phyloP scores from a whole-genome alignment of 2,888 invertebrate genomes.

The Crepidodera aurea region DNA sequence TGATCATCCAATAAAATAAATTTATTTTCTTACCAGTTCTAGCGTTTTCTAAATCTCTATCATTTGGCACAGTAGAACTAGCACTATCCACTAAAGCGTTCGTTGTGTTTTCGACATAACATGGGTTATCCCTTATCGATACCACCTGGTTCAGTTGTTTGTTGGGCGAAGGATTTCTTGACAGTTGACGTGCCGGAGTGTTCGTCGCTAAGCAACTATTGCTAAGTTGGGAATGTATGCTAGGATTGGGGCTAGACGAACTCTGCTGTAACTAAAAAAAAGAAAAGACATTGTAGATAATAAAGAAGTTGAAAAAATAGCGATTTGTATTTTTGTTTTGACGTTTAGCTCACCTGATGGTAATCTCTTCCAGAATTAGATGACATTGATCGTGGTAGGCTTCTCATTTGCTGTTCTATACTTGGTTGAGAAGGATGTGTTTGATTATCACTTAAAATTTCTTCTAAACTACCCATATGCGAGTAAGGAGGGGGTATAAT shows the following conservation, averaged over 20 bases:
- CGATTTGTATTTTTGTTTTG: too few relatives aligned
- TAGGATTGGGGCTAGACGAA: conserved; percentile 48
- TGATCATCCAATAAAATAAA: too few relatives aligned
- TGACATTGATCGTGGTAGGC: conserved; percentile 52
- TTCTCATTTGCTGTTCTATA: conserved; percentile 40
- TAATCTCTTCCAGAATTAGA: conserved; percentile 45
- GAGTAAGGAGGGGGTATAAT: conserved; percentile 87
- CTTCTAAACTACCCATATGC: conserved; percentile 75
- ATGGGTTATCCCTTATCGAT: conserved; percentile 53
- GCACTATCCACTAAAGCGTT: conserved; percentile 36
- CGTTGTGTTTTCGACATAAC: conserved; percentile 50
- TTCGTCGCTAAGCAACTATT: conserved; percentile 27
- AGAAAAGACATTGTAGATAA: too few relatives aligned
- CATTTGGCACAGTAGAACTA: conserved; percentile 44
- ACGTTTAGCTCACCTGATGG: conserved; percentile 42
- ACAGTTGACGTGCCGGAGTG: conserved; percentile 39
- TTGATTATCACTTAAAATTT: conserved; percentile 61
- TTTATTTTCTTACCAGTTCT: conserved; percentile 39
- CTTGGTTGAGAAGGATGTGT: conserved; percentile 37
- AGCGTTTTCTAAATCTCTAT: conserved; percentile 37
- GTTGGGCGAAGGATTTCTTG: conserved; percentile 24
- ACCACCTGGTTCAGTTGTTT: conserved; percentile 41
- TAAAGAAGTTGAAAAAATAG: too few relatives aligned
- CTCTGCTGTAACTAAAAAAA: conserved; percentile 48
- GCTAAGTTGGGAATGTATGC: conserved; percentile 50